Base-by-base conservation (phyloP, 2,888 invertebrate genomes). In the Hartigia nigra region DNA sequence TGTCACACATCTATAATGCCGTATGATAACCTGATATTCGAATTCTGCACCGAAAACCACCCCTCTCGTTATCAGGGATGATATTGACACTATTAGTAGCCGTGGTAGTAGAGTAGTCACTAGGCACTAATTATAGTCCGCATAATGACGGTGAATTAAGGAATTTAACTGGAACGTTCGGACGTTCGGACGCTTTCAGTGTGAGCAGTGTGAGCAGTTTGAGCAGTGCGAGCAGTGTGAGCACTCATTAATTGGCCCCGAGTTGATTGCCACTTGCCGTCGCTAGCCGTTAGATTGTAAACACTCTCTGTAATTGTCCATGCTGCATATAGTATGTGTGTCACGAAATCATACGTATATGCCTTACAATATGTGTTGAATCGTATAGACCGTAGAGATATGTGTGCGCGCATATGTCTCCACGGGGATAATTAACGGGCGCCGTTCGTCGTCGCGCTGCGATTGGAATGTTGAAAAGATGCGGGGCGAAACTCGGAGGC, bases 221-320 rank as follows among this genome's bases (percentile, higher is more conserved):
- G 23, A 39, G 39, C 14, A 14, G 39, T 12, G 14, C 39, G 39
- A 39, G 79, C 70, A 36, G 82, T 75, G 79, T 78, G 80, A 80
- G 81, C 82, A 85, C 85, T 88, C 85, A 86, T 88, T 89, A 90
- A 88, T 88, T 87, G 84, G 86, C 85, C 81, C 84, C 39, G 39
- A 85, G 82, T 86, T 87, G 88, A 88, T 88, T 88, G 87, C 87
- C 84, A 84, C 82, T 82, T 85, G 85, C 83, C 83, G 83, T 85
- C 83, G 81, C 84, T 81, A 85, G 31, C 32, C 72, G 75, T 31
- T 34, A 36, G 75, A 74, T 36, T 34, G 75, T 74, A 74, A 74
- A 74, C 75, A 74, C 75, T 36, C 75, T 36, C 75, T 74, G 81
- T 89, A 88, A 89, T 88, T 87, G 85, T 86, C 84, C 83, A 81